phyloP scores from a whole-genome alignment of 2,888 invertebrate species.

The Gandaritis pyraliata region DNA sequence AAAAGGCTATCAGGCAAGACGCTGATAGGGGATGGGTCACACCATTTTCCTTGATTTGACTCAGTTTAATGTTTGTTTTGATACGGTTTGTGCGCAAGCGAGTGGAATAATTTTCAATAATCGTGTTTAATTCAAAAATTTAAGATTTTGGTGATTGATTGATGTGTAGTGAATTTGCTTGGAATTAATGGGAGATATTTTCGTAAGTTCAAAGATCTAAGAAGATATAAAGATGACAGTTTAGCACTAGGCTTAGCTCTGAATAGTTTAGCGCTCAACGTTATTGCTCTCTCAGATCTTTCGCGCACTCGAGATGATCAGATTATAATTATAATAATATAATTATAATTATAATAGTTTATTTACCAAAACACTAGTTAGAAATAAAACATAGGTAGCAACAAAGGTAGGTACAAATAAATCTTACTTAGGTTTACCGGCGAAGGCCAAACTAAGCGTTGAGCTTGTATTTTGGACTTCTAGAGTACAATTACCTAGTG shows the following conservation, averaged over 20 bases:
- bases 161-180: constrained; percentile 7
- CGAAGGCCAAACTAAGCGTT: too few relatives aligned
- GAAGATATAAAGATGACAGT: too few relatives aligned
- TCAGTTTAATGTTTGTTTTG: constrained; percentile 29
- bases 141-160: not conserved
- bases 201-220: constrained; percentile 51
- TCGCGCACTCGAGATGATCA: too few relatives aligned
- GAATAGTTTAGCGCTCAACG: not conserved
- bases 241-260: not conserved
- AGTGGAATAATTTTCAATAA: constrained; percentile 23
- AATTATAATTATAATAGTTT: too few relatives aligned
- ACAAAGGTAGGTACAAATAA: too few relatives aligned
- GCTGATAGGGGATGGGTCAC: constrained; percentile 38
- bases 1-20: constrained; percentile 33
- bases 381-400: too few relatives aligned
- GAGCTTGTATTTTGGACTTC: too few relatives aligned
- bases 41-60: constrained; percentile 35
- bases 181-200: constrained; percentile 56
- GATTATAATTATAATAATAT: too few relatives aligned
- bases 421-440: too few relatives aligned
- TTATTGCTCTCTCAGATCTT: too few relatives aligned
- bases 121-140: not conserved
- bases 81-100: constrained; percentile 12
- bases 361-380: too few relatives aligned
- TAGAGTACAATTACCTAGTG: too few relatives aligned